Evolutionary conservation across 2,113 vertebrate species (phyloP), one percentile per base, ranked within the genome.

Genomic region (Platichthys flesus): DNA sequence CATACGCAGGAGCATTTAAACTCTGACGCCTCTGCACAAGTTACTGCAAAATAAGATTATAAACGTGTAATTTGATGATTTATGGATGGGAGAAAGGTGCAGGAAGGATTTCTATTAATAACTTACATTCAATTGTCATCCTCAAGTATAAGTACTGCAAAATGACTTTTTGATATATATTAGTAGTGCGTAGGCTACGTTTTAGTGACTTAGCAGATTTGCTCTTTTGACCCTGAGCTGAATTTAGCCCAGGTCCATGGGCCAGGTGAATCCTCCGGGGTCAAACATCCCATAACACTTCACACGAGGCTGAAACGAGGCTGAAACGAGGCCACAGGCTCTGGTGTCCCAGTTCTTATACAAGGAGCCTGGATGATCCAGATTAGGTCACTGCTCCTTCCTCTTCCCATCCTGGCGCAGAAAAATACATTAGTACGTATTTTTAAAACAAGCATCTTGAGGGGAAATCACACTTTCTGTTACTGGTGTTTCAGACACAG

Each of bases 261-360:
- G 61, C 56, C 56, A 79, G 31, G 28, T 59, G 21, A 68, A 52
- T 84, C 74, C 68, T 79, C 15, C 9, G 58, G 23, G 74, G 58
- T 63, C 72, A 55, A n/a, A 76, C 70, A 82, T 77, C 83, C 83
- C 63, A 21, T 35, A 62, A 83, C 63, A 42, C 60, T 13, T 42
- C 2, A 10, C 9, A 37, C 1, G 37, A 37, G 37, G 37, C 37
- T 20, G 49, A 72, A 42, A 42, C 0, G 40, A 42, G 40, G 40
- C 40, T 9, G 51, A 72, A 71, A 81, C 35, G 24, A 83, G 82
- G 86, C 23, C 88, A 71, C 9, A 66, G 23, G 51, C 69, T 14
- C 26, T 45, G 16, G 35, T 57, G 84, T 87, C 74, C 86, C 66
- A 84, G 74, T 79, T 85, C 18, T 26, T 63, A 56, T 47, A 59